A percentile compares a stretch with the other conserved stretches of the same genome.
phyloP scores from a whole-genome alignment of 1,140 invertebrate genomes.

The Panulirus ornatus region DNA sequence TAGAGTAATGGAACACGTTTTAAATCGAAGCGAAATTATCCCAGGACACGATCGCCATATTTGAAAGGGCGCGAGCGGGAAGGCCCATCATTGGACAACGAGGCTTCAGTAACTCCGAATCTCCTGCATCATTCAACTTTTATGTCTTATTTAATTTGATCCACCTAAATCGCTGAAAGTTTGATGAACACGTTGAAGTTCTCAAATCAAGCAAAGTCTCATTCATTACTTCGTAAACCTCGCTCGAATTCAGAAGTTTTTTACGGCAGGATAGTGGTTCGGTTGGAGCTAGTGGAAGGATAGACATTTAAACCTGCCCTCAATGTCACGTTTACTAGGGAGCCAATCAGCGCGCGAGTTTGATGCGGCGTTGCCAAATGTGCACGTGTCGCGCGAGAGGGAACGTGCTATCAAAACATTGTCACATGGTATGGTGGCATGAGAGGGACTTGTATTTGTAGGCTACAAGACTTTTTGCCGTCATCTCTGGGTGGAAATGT shows the following conservation, averaged over 20 bases:
- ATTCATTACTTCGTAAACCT: constrained; percentile 65
- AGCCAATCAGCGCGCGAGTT: constrained; percentile 56
- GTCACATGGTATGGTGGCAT: constrained; percentile 65
- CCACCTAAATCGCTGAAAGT: constrained; percentile 13
- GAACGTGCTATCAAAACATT: constrained; percentile 70
- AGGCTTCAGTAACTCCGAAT: constrained; percentile 57
- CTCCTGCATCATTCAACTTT: constrained; percentile 29
- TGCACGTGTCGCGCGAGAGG: constrained; percentile 66
- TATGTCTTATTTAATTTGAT: neutral
- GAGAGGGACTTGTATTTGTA: constrained; percentile 40
- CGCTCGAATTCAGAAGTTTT: constrained; percentile 46
- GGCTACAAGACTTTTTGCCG: constrained; percentile 52
- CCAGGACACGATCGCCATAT: constrained; percentile 72
- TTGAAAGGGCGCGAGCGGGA: constrained; percentile 72
- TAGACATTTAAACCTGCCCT: constrained; percentile 69
- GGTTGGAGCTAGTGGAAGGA: constrained; percentile 61
- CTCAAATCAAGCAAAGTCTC: constrained; percentile 52
- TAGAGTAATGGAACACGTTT: neutral
- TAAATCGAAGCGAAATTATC: constrained; percentile 55
- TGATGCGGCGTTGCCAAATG: constrained; percentile 58
- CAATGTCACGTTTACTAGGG: constrained; percentile 68
- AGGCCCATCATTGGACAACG: constrained; percentile 67
- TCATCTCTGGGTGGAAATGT: constrained; percentile 12
- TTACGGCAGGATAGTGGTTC: constrained; percentile 64
- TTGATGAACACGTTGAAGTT: constrained; percentile 23